phyloP scores from a whole-genome alignment of 2,888 invertebrate species.

The Rhingia campestris region DNA sequence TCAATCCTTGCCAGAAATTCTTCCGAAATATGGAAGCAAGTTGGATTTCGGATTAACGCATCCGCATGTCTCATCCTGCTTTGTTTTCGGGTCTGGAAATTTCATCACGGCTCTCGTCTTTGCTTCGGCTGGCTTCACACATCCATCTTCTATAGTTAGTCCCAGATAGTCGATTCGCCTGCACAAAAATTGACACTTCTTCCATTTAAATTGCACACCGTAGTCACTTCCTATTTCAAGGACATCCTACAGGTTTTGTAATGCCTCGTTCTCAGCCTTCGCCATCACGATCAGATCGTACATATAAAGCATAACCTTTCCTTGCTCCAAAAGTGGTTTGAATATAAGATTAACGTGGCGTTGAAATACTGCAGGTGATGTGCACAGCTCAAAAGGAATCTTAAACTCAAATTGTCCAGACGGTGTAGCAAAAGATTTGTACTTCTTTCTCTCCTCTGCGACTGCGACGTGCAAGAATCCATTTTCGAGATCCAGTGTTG shows the following conservation, averaged over 20 bases:
- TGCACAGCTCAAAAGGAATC: constrained; percentile 79
- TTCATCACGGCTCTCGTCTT: constrained; percentile 54
- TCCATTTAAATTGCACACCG: not conserved
- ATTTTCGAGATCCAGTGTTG: constrained; percentile 67
- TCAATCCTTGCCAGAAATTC: constrained; percentile 1
- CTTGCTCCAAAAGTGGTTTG: not conserved
- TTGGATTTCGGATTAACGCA: constrained; percentile 10
- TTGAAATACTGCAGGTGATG: constrained; percentile 75
- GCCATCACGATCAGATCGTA: constrained; percentile 75
- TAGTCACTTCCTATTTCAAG: not conserved
- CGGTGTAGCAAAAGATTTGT: constrained; percentile 75
- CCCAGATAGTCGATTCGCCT: too few relatives aligned
- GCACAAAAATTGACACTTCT: too few relatives aligned
- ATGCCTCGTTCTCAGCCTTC: constrained; percentile 27
- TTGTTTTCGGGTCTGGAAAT: constrained; percentile 72
- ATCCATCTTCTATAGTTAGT: too few relatives aligned
- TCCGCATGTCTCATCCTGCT: constrained; percentile 8
- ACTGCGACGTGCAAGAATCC: too few relatives aligned
- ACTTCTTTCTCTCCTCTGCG: not conserved
- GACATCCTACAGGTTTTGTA: constrained; percentile 2
- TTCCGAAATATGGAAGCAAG: not conserved
- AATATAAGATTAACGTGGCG: constrained; percentile 57
- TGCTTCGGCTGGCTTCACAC: too few relatives aligned
- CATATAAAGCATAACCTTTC: constrained; percentile 67
- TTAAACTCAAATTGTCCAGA: constrained; percentile 76